Evolutionary conservation across 2,888 invertebrate species (phyloP).

Genomic region (Kryphioiulus occultus): DNA sequence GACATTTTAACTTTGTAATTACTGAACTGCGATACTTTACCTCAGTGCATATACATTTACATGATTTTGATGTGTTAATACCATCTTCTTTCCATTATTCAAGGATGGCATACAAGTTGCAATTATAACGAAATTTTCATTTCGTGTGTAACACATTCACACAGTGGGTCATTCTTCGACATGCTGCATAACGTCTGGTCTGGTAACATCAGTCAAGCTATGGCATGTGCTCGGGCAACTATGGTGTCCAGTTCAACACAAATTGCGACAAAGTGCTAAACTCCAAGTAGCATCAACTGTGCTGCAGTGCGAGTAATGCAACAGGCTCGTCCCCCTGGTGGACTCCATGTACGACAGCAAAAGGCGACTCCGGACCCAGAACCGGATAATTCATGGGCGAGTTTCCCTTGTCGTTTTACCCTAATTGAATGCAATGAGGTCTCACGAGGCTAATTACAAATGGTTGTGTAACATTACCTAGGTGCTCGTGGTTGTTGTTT

Average conservation of each 20-base stretch:
- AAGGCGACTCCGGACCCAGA: constrained; percentile 36
- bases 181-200: background rate
- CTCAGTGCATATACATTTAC: background rate
- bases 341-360: background rate
- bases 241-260: background rate
- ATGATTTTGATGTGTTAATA: background rate
- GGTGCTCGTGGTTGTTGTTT: constrained; percentile 44
- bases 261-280: background rate
- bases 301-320: background rate
- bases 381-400: constrained; percentile 44
- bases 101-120: background rate
- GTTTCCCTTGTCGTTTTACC: background rate
- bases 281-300: background rate
- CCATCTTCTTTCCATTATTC: background rate
- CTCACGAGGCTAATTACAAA: background rate
- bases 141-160: background rate
- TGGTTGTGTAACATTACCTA: background rate
- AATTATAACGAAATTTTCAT: background rate
- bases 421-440: background rate
- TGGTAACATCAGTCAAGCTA: background rate
- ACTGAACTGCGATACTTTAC: background rate
- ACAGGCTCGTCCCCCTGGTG: background rate
- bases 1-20: background rate
- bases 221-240: background rate
- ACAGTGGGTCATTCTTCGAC: background rate